phyloP scores from a whole-genome alignment of 2,113 vertebrate genomes.

The Marcusenius ussheri region DNA sequence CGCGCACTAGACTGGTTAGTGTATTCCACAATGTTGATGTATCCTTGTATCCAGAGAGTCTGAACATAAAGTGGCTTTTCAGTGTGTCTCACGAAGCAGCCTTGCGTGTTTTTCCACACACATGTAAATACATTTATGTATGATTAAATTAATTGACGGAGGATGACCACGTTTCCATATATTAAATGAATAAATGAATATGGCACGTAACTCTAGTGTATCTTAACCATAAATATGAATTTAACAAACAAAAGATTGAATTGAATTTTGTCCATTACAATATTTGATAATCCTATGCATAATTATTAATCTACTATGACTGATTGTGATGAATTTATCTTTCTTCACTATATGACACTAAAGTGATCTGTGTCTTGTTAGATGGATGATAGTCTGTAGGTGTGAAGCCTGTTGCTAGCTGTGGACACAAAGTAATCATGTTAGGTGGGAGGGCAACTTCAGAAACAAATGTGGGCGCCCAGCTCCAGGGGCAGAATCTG shows the following conservation, averaged over 20 bases:
- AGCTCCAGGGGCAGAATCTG: neutral
- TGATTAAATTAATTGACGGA: neutral
- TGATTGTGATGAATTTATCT: neutral
- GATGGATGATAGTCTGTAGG: neutral
- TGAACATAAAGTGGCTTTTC: neutral
- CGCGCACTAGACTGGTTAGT: neutral
- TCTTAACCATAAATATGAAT: neutral
- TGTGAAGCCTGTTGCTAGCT: neutral
- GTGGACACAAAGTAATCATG: neutral
- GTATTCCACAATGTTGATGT: neutral
- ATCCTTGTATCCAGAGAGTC: neutral
- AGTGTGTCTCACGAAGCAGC: neutral
- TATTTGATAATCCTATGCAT: neutral
- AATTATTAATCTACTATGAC: neutral
- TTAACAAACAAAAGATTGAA: neutral
- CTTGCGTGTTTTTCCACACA: neutral
- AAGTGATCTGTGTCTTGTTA: neutral
- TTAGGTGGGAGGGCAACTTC: neutral
- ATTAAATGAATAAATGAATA: neutral
- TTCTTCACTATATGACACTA: neutral
- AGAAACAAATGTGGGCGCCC: neutral
- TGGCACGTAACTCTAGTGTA: neutral
- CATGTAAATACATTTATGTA: neutral
- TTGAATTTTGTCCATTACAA: neutral
- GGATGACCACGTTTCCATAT: neutral